Evolutionary conservation across 2,113 vertebrate genomes (phyloP).

Genomic region (Leucopsar rothschildi): DNA sequence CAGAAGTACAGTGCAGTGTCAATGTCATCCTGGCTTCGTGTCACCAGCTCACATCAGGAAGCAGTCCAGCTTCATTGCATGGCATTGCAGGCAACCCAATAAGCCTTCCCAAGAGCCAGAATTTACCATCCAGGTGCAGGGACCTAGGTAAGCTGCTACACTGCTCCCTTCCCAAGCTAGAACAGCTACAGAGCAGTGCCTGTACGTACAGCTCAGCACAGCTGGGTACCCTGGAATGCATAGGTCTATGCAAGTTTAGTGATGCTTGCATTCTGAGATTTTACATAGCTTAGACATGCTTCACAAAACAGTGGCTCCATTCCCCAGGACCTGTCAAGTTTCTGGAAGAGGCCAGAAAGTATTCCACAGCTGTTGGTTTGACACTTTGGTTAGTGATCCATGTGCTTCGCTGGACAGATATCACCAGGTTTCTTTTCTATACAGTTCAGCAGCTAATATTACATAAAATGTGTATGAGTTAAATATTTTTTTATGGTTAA

Average conservation of each 20-base stretch:
- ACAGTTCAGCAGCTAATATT: neutral
- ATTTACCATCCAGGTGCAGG: neutral
- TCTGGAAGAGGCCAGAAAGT: neutral
- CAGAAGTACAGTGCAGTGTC: neutral
- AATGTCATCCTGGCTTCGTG: neutral
- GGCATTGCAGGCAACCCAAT: neutral
- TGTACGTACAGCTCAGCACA: neutral
- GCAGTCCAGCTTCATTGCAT: neutral
- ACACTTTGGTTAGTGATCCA: neutral
- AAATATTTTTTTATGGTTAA: neutral
- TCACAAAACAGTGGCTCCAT: neutral
- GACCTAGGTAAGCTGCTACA: neutral
- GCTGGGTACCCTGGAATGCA: neutral
- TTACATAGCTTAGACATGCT: neutral
- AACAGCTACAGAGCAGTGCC: neutral
- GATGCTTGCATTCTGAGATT: neutral
- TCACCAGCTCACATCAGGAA: neutral
- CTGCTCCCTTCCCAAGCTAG: neutral
- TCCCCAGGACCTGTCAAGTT: neutral
- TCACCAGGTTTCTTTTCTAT: neutral
- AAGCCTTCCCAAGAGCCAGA: neutral
- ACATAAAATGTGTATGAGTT: neutral
- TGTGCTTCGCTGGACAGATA: neutral
- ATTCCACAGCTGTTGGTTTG: neutral
- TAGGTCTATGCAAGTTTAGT: neutral